A percentile compares a stretch with the other conserved stretches of the same genome.
Conservation (phyloP, 1,140 invertebrate genomes). For the Cydia splendana region DNA sequence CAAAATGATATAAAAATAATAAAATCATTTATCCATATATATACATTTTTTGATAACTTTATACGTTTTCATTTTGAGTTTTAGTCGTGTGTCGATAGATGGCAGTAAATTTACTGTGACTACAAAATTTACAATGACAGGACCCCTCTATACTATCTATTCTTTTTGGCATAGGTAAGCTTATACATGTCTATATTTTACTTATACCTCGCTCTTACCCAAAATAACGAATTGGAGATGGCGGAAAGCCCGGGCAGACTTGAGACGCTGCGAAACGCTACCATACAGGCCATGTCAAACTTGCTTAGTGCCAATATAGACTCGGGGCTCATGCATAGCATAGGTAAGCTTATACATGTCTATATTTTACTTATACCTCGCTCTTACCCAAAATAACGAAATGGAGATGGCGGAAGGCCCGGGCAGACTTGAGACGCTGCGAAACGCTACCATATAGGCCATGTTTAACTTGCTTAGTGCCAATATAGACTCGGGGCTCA, state of each 20-base stretch:
- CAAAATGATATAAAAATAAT: too few species aligned
- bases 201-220: too few species aligned
- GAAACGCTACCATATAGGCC: constrained; percentile 95
- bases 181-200: too few species aligned
- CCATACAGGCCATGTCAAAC: constrained; percentile 99
- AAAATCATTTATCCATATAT: too few species aligned
- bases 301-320: constrained; percentile 98
- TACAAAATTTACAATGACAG: too few species aligned
- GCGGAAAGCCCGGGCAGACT: constrained; percentile 78
- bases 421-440: constrained; percentile 83
- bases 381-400: constrained; percentile 85
- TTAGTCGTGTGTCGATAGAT: too few species aligned
- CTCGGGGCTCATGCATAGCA: constrained; percentile 99
- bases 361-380: too few species aligned
- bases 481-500: constrained; percentile 98
- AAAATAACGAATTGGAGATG: constrained; percentile 90
- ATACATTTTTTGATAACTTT: too few species aligned
- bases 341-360: constrained; percentile 82
- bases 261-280: constrained; percentile 91
- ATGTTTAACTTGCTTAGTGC: constrained; percentile 99
- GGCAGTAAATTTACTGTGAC: too few species aligned
- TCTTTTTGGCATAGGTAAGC: too few species aligned
- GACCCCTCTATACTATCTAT: too few species aligned
- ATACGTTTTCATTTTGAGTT: too few species aligned
- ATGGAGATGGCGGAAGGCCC: constrained; percentile 82